Conservation (phyloP, 2,888 invertebrate genomes). For the Amblyjoppa fuscipennis region DNA sequence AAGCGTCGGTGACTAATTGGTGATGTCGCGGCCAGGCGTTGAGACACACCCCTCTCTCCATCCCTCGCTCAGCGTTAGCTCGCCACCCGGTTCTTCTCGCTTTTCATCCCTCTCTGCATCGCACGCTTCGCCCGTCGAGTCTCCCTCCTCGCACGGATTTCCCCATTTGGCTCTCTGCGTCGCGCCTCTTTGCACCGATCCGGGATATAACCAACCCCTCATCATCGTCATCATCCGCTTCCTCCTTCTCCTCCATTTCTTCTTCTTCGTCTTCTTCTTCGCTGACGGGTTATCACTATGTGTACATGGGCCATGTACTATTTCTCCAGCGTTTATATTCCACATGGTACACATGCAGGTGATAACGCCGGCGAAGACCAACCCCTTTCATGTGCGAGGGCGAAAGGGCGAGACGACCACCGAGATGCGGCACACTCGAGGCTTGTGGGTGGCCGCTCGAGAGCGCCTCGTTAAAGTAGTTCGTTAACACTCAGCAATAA, state of each 20-base stretch:
- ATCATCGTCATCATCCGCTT: slow-evolving; percentile 50
- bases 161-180: slow-evolving; percentile 29
- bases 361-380: background rate
- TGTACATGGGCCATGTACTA: slow-evolving; percentile 12
- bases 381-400: slow-evolving; percentile 24
- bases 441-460: slow-evolving; percentile 12
- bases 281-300: slow-evolving; percentile 31
- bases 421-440: slow-evolving; percentile 9
- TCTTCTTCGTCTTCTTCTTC: slow-evolving; percentile 34
- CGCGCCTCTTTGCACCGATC: slow-evolving; percentile 39
- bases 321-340: slow-evolving; percentile 8
- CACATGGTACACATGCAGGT: background rate
- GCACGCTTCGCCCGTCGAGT: slow-evolving; percentile 48
- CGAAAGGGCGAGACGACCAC: slow-evolving; percentile 14
- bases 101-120: slow-evolving; percentile 13
- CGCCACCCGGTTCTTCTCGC: slow-evolving; percentile 41
- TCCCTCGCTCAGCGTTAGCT: slow-evolving; percentile 31
- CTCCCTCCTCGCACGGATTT: slow-evolving; percentile 47
- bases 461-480: slow-evolving; percentile 75
- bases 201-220: slow-evolving; percentile 25
- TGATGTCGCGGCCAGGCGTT: slow-evolving; percentile 85
- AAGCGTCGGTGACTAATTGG: slow-evolving; percentile 85
- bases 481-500: slow-evolving; percentile 79
- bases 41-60: slow-evolving; percentile 79
- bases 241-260: slow-evolving; percentile 43